Evolutionary conservation across 2,113 vertebrate genomes (phyloP), one percentile per base, ranked within the genome.

Genomic region (Spilogale gracilis): DNA sequence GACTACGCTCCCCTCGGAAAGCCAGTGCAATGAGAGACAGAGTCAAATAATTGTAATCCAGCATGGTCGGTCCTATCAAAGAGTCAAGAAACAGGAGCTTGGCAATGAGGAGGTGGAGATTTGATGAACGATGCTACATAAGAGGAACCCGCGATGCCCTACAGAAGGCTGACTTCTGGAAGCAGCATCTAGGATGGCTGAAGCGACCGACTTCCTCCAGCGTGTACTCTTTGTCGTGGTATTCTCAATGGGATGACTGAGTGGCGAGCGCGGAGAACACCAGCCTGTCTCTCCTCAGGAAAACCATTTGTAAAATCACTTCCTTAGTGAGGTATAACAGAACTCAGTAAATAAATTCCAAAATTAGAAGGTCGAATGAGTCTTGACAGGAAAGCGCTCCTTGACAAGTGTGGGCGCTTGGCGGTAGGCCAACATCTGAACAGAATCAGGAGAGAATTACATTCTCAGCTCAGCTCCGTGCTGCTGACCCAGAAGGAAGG

Each of bases 351-450:
- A 86, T 74, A 84, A 92, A 91, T 81, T 54, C 69, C 71, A 65
- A 83, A 96, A 91, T 88, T 30, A 84, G 50, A 92, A 83, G 87
- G 60, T 79, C 76, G 89, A 96, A 96, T 97, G 32, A 90, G 60
- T 84, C 86, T 20, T 21, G 74, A 93, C 61, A 92, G 91, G 63
- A 95, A 92, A 97, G 69, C 3, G 14, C 56, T 89, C 69, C 89
- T 52, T 60, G 91, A 86, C 67, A 84, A 76, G 79, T 9, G 52
- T 5, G 14, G 50, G 91, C 0, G 0, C 82, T 69, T 87, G 97
- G 96, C 93, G 65, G 58, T 10, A 50, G 65, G 52, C 94, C 92
- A 97, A 25, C 21, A 45, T 85, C 48, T 63, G 45, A 95, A 38
- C 13, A 74, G 82, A 80, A 89, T 3, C 16, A 0, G 32, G 76